Evolutionary conservation across 2,888 invertebrate species (phyloP).

Genomic region (Octonoba sinensis): DNA sequence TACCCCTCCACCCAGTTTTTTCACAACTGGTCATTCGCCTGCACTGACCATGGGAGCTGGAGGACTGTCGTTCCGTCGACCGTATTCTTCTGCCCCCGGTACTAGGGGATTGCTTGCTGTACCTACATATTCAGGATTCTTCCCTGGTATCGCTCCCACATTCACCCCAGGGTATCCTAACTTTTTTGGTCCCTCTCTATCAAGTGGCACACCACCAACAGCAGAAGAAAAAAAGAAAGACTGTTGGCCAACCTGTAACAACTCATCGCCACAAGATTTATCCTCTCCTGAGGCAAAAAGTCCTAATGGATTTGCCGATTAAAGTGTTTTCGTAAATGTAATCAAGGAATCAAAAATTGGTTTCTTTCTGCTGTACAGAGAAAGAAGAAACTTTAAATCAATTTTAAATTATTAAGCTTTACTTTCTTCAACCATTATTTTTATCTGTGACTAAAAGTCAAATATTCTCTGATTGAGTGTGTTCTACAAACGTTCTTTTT

Average conservation of each 20-base stretch:
- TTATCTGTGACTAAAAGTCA: not conserved
- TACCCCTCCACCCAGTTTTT: slow-evolving; percentile 40
- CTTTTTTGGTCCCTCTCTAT: slow-evolving; percentile 47
- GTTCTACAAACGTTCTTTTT: no score
- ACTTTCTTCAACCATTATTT: not conserved
- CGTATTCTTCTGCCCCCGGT: slow-evolving; percentile 40
- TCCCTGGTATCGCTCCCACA: slow-evolving; percentile 51
- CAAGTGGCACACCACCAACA: slow-evolving; percentile 20
- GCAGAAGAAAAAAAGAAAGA: slow-evolving; percentile 48
- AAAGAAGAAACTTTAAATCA: not conserved
- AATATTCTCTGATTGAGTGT: no score
- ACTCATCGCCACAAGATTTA: slow-evolving; percentile 56
- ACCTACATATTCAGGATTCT: slow-evolving; percentile 58
- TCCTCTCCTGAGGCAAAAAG: slow-evolving; percentile 60
- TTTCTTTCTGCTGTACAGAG: not conserved
- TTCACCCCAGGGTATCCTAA: slow-evolving; percentile 57
- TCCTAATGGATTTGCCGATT: slow-evolving; percentile 56
- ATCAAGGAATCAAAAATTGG: not conserved
- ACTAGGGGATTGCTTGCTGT: slow-evolving; percentile 45
- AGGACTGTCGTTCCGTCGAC: slow-evolving; percentile 45
- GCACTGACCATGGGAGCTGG: slow-evolving; percentile 37
- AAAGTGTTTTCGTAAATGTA: not conserved
- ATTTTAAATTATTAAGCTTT: no score
- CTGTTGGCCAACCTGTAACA: slow-evolving; percentile 48
- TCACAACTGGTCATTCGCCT: slow-evolving; percentile 25